Evolutionary conservation across 1,140 invertebrate genomes (phyloP).

Genomic region (Aradophagus sp.): DNA sequence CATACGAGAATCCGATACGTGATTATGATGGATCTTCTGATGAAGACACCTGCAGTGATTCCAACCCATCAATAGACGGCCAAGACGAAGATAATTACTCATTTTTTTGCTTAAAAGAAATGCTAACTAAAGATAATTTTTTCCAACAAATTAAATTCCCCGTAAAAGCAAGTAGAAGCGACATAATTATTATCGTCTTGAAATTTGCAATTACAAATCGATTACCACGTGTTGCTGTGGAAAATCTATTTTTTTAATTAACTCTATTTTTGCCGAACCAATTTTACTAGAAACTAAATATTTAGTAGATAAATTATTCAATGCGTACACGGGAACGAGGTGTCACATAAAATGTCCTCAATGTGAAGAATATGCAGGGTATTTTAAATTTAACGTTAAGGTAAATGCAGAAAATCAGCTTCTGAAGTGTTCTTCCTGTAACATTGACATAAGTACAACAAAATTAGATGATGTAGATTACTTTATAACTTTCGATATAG

Average conservation of each 20-base stretch:
- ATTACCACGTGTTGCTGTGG: no score
- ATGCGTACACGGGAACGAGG: conserved; percentile 2
- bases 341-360: conserved; percentile 9
- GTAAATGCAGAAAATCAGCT: not conserved
- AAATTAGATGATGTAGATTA: conserved; percentile 16
- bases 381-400: conserved; percentile 5
- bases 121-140: no score
- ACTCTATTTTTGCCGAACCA: conserved; percentile 11
- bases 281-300: conserved; percentile 13
- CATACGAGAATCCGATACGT: no score
- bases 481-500: conserved; percentile 21
- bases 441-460: not conserved
- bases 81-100: no score
- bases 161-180: no score
- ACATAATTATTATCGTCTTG: no score
- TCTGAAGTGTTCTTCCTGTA: conserved; percentile 1
- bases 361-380: conserved; percentile 9
- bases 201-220: no score
- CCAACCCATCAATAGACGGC: no score
- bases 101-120: no score
- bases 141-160: no score
- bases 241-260: conserved; percentile 38
- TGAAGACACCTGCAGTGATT: no score
- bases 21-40: no score
- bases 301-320: conserved; percentile 21